Evolutionary conservation across 2,113 vertebrate species (phyloP).

Genomic region (Psittacara wagleri): DNA sequence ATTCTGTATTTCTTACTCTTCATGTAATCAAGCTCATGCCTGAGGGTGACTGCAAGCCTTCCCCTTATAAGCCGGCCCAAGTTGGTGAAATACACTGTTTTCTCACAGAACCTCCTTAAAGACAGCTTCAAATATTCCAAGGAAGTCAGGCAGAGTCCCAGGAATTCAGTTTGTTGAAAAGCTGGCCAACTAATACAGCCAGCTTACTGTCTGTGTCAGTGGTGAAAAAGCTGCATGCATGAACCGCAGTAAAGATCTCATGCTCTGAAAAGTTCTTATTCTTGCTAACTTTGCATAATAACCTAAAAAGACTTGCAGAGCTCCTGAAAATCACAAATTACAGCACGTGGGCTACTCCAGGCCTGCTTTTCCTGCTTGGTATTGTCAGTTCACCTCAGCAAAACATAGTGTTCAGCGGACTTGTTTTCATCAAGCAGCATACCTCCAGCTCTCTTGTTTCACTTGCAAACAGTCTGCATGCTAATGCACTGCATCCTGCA

Average conservation of each 20-base stretch:
- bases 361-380: not conserved
- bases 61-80: not conserved
- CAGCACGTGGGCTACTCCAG: not conserved
- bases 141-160: slow-evolving; percentile 12
- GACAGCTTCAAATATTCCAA: slow-evolving; percentile 24
- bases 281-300: not conserved
- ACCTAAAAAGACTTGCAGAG: not conserved
- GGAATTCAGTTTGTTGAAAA: slow-evolving; percentile 24
- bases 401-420: not conserved
- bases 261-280: not conserved
- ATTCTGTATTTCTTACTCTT: slow-evolving; percentile 54
- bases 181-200: not conserved
- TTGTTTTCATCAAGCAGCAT: not conserved
- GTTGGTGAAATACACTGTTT: slow-evolving; percentile 9
- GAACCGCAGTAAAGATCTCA: not conserved
- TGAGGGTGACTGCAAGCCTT: slow-evolving; percentile 11
- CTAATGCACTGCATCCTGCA: fast-evolving
- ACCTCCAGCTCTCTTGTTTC: not conserved
- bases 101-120: slow-evolving; percentile 29
- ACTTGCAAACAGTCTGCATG: not conserved
- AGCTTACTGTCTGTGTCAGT: not conserved
- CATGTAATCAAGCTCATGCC: slow-evolving; percentile 45
- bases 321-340: not conserved
- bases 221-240: not conserved
- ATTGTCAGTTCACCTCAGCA: not conserved